These are phyloP conservation scores for Enhydra lutris DNA, from an alignment of 2,113 vertebrate genomes.

Conservation along the genomic window DNA sequence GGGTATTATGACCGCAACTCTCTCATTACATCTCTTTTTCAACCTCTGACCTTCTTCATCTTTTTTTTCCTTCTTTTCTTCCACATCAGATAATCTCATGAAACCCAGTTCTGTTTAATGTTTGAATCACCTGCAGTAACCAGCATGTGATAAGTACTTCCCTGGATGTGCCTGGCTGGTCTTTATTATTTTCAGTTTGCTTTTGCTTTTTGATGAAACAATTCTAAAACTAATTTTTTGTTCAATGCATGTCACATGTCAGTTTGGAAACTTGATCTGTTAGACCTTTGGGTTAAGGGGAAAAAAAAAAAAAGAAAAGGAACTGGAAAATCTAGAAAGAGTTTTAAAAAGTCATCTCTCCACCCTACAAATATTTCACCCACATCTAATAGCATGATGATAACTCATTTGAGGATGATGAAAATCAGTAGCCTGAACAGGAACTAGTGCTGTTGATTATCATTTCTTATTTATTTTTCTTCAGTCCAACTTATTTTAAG, in stretches of 20 bases:
- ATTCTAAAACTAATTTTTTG: neutral
- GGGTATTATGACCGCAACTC: neutral
- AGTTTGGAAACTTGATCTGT: constrained; percentile 24
- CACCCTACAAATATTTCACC: neutral
- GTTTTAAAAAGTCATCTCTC: neutral
- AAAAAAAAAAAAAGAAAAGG: neutral
- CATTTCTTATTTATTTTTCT: constrained; percentile 33
- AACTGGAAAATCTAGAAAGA: neutral
- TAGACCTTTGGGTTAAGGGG: neutral
- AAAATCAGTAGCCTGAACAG: constrained; percentile 13
- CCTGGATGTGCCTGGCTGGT: neutral
- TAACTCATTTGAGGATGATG: neutral
- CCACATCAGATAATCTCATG: neutral
- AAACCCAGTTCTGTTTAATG: constrained; percentile 19
- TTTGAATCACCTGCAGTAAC: neutral
- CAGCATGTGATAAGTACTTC: neutral
- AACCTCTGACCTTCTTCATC: neutral
- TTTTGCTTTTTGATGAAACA: constrained; percentile 28
- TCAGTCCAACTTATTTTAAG: neutral
- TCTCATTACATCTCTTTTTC: neutral
- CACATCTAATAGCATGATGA: neutral
- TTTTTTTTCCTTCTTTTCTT: neutral
- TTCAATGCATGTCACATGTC: neutral
- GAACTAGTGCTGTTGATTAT: neutral
- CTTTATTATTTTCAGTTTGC: neutral